Evolutionary conservation across 1,140 invertebrate genomes (phyloP), one percentile per base, ranked within the genome.

Genomic region (Colletes latitarsis): DNA sequence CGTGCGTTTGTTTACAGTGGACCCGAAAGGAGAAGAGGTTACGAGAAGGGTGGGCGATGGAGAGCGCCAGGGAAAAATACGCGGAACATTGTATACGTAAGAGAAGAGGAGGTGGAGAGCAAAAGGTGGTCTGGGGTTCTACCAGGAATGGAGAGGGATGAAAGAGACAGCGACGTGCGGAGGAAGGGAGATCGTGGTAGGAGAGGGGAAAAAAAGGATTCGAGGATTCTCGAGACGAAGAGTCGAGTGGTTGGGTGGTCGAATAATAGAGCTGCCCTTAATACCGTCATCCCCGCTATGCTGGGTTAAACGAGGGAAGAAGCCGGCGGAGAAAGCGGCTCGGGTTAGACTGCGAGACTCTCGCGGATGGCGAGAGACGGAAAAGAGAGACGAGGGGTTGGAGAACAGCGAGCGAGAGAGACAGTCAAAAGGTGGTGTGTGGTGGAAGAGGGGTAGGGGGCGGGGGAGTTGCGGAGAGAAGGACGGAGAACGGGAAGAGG

Each of bases 251-350:
- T 89, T 89, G 86, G 89, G 86, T 89, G 88, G 89, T 88, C 89
- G 88, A 91, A 92, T 91, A 91, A 91, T 91, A 90, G 89, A 89
- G 86, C 80, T 89, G 84, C 85, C 88, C 88, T 89, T 92, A 92
- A 92, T 91, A 88, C 90, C 88, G 86, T 88, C 86, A 88, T 91
- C 89, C 84, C 82, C 83, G 82, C 86, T 82, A 75, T 84, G 81
- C 82, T 75, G 68, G 87, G 87, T 88, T 90, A 82, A 82, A 83
- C 83, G 76, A 83, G 85, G 85, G 81, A 89, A 82, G 82, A 83
- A 88, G 81, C 83, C 63, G 78, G 58, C 68, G 72, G 83, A 84
- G 76, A 72, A 85, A 82, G 67, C 66, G 81, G 77, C 57, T 74
- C 52, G 17, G 72, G 49, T 74, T 76, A 43, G 79, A 75, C 73